Base-by-base conservation (phyloP, 92 coral and sea anemone species). In the Palythoa grandiflora region DNA sequence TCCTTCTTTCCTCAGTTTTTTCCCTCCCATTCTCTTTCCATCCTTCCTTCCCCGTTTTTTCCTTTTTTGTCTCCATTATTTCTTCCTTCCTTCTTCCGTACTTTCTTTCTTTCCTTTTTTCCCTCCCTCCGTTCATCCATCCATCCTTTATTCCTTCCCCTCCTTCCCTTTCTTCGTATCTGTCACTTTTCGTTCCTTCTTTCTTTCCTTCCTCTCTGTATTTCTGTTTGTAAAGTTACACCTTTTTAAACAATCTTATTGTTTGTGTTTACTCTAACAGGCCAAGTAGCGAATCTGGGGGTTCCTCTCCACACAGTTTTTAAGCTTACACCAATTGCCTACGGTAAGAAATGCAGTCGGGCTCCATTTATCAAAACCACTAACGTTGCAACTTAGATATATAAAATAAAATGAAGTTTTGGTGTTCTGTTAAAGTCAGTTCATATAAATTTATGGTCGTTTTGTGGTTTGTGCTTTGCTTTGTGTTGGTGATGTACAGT, bases 261-360 rank as follows among this genome's bases (percentile, higher is more conserved):
- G 19, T 90, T 92, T 35, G 53, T 51, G 60, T 86, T 53, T 53
- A 21, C 21, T 14, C 61, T 72, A 85, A 3, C 83, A 97, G 99
- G 93, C 87, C 96, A 93, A 71, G 80, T 97, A 59, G 96, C 96
- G 35, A 89, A 89, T 78, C 93, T 97, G 9, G 87, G 94, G 81
- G 92, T 97, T 65, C 99, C 99, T 3, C 85, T 95, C 44, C 98
- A 97, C 81, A 97, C 98, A n/a, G 96, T 97, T 28, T 97, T 95
- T 91, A 97, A 95, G 76, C 95, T 97, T 13, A 97, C 98, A 7
- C 99, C 99, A 7, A 97, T 97, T 71, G 99, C 99, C 3, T 97
- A 95, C 89, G 99, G 99, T 97, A 90, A 90, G 97, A 89, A 63
- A 63, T 1, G 5, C 13, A 15, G 65, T 5, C 19, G 20, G 9